Base-by-base conservation (phyloP, 2,797 vertebrate genomes). In the Diglossa cyanea region DNA sequence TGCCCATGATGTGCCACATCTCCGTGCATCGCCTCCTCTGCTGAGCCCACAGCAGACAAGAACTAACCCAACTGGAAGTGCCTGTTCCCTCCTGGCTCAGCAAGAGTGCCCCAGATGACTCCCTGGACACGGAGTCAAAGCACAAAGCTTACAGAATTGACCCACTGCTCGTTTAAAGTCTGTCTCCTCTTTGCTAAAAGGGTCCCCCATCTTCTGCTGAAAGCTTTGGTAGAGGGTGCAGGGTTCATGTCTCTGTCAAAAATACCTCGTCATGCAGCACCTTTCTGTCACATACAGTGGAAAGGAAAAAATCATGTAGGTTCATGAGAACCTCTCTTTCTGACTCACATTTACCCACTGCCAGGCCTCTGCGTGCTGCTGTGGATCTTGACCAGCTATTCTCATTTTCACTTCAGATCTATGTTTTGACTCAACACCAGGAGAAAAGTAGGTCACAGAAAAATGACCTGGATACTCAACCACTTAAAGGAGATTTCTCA, bases 321-420 rank as follows among this genome's bases (percentile, higher is more conserved):
- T 71, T 75, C 44, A 48, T 20, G 31, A 25, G 72, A 89, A 74
- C 14, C 31, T 94, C n/a, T 91, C 55, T 53, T 93, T 93, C 79
- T 88, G 85, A 95, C 73, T 95, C 93, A 84, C 18, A 10, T 51
- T 91, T 76, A 83, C 79, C 65, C 44, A 70, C 50, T 58, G 23
- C 15, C 54, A 93, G 79, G 54, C 15, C 37, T 86, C 72, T 73
- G 55, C 44, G 39, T 18, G 21, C 66, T 68, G 31, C 25, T 81
- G 23, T 44, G 87, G 72, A 73, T 74, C 71, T 82, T 44, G 57
- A 89, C 71, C 77, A 89, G 53, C 68, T 87, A 48, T 77, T 94
- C 76, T 90, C 51, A 73, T 88, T 95, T 95, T 92, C 77, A 89
- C 15, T 17, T 92, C 48, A 82, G 84, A 85, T 82, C 86, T 6